A percentile compares a stretch with the other conserved stretches of the same genome.
Conservation (phyloP, 1,140 invertebrate genomes). For the Rhizoglyphus robini region DNA sequence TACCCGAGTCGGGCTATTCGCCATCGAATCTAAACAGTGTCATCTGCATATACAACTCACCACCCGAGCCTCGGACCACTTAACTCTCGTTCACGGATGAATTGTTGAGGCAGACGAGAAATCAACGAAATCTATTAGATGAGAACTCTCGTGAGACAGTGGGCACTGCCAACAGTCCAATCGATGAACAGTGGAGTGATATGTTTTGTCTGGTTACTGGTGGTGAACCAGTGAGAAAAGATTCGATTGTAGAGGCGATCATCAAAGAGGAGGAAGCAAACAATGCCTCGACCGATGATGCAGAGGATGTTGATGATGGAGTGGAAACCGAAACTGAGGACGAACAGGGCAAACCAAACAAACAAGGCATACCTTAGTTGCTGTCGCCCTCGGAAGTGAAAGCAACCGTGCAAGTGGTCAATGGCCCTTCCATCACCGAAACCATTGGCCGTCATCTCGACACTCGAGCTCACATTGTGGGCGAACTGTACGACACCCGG, state of each 20-base stretch:
- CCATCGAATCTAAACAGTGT: background rate
- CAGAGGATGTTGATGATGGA: too few relatives aligned
- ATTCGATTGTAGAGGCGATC: too few relatives aligned
- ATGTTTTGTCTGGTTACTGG: background rate
- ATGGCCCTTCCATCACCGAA: constrained; percentile 2
- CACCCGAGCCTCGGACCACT: background rate
- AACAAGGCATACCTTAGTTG: too few relatives aligned
- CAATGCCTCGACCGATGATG: too few relatives aligned
- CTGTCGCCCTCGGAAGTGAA: background rate
- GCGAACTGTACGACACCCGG: constrained; percentile 84
- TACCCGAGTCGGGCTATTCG: background rate
- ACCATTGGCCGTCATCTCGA: constrained; percentile 37
- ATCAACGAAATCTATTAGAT: constrained; percentile 6
- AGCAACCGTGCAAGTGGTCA: background rate
- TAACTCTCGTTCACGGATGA: background rate
- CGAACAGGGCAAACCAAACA: too few relatives aligned
- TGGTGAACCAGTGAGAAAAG: background rate
- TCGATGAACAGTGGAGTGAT: background rate
- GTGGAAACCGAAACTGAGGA: too few relatives aligned
- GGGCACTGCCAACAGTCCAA: background rate
- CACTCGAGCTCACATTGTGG: constrained; percentile 79
- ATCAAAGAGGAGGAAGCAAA: too few relatives aligned
- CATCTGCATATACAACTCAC: background rate
- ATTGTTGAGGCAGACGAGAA: constrained; percentile 1
- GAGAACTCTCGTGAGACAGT: background rate